These are phyloP conservation scores for Dryobates pubescens DNA, from an alignment of 2,797 vertebrate species.

Conservation along the genomic window DNA sequence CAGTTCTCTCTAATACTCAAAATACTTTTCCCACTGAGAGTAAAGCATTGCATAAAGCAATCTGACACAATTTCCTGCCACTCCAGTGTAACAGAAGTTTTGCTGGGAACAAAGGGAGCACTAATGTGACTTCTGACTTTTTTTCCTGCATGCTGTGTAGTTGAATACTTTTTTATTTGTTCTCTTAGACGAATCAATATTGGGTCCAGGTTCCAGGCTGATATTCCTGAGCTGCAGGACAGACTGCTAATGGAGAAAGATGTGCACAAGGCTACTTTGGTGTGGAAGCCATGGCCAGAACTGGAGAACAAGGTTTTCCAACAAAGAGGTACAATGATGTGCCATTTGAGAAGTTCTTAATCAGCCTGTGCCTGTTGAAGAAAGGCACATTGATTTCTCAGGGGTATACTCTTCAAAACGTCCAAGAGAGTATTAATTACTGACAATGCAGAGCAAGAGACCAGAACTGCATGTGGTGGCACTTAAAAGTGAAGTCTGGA, in stretches of 20 bases:
- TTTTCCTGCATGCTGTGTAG: not conserved
- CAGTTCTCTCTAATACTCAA: not conserved
- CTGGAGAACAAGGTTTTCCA: constrained; percentile 83
- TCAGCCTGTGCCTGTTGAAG: not conserved
- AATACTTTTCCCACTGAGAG: not conserved
- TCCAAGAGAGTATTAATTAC: not conserved
- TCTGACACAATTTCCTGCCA: constrained; percentile 47
- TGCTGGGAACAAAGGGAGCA: not conserved
- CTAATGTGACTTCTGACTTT: not conserved
- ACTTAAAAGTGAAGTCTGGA: not conserved
- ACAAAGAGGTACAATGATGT: constrained; percentile 82
- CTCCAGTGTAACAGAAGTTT: not conserved
- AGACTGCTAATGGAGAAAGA: constrained; percentile 72
- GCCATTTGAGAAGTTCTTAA: not conserved
- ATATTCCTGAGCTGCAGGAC: constrained; percentile 83
- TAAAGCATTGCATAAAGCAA: not conserved
- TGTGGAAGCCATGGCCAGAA: constrained; percentile 88
- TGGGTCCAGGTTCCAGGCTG: constrained; percentile 89
- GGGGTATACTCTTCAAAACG: not conserved
- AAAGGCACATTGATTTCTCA: not conserved
- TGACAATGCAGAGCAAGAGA: not conserved
- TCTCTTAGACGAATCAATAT: constrained; percentile 88
- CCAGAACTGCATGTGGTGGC: not conserved
- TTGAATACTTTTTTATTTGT: constrained; percentile 6
- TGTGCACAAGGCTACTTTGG: constrained; percentile 85